Base-by-base conservation (phyloP, 2,113 vertebrate genomes). In the Labeo rohita region DNA sequence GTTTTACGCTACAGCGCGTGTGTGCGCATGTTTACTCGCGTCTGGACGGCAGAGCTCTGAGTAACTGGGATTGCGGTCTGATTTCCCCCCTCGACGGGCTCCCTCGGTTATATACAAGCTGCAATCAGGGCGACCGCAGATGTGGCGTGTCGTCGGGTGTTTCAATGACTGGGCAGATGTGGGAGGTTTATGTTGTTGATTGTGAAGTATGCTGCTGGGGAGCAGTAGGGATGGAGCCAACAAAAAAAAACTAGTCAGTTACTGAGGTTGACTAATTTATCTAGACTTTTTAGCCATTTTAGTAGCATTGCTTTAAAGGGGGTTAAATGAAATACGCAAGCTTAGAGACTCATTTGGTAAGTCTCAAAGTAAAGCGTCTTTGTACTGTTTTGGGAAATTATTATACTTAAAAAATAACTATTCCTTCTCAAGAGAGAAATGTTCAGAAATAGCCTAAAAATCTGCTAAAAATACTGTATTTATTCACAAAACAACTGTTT, bases 1-100 rank as follows among this genome's bases (percentile, higher is more conserved):
- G 93, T 92, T 92, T 91, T 92, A 87, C 61, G 88, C 92, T 92
- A 91, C 85, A 78, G 54, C 76, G 59, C 54, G 21, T 34, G 70
- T 34, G 49, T 47, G 79, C 49, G 74, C 36, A 43, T 84, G 34
- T 77, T 45, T 72, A 72, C 59, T 72, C 1, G 21, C 7, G 74
- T 85, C 45, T 84, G 83, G 70, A 63, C 15, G 18, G 15, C 68
- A 39, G 87, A 52, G 36, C 36, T 50, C 21, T 36, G 73, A n/a
- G 73, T 52, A 18, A 52, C 47, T 36, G 77, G 63, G 66, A 73
- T 13, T 61, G 80, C 23, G 79, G 77, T 23, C 72, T 86, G 85
- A 68, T 86, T 81, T 70, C 21, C 12, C 65, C 47, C 50, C 68
- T 80, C 77, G 18, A n/a, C 28, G 0, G 70, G n/a, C 45, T 73